Evolutionary conservation across 92 coral and sea anemone genomes (phyloP), one percentile per base, ranked within the genome.

Genomic region (Zoanthus gigantus): DNA sequence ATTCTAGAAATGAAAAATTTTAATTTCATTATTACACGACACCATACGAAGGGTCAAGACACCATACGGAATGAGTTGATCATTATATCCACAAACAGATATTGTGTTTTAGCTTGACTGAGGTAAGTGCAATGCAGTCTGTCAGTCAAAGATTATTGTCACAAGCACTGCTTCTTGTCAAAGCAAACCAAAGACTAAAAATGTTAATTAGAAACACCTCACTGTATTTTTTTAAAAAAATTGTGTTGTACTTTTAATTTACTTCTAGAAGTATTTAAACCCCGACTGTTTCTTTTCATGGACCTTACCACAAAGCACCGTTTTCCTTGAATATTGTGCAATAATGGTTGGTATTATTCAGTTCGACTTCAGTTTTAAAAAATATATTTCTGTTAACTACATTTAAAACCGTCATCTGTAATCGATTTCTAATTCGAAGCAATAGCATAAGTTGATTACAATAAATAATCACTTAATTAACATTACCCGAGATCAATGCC

Each of bases 381-480:
- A 54, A 67, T 65, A 29, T 32, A n/a, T 66, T 81, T 65, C 53
- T 17, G 85, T 66, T 80, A 81, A 81, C 85, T 81, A 81, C 85
- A 60, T 81, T 81, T 81, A 81, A 81, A 66, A 81, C 75, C 74
- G 60, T 81, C 68, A 54, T 77, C 85, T 81, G 85, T 91, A 84
- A 91, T 91, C 83, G 94, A 88, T 91, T 91, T 91, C 89, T 91
- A 91, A 91, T 91, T 88, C 78, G 92, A 87, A 82, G 78, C 87
- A 50, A 84, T 87, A 85, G 94, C 71, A 84, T 76, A 28, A 91
- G 72, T 88, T 92, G 90, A 91, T 91, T 91, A 88, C 76, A 34
- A 79, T 83, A 60, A 32, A 74, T 83, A 60, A 88, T 91, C 83
- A 83, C 45, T 46, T 91, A 88, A 88, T 88, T 71, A 89, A 87